Evolutionary conservation across 92 coral and sea anemone genomes (phyloP).

Genomic region (Pocillopora meandrina): DNA sequence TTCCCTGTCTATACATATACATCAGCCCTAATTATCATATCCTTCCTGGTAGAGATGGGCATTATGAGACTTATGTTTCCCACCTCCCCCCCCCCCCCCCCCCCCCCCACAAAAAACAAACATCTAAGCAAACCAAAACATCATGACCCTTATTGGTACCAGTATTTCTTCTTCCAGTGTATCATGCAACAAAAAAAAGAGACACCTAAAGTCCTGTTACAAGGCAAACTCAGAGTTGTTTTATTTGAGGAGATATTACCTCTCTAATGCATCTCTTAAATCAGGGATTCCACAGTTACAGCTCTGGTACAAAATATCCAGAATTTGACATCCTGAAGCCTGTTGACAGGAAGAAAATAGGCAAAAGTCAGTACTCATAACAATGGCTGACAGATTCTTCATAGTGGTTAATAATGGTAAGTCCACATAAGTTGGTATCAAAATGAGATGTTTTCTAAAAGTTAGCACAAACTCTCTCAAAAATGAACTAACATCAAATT

Average conservation of each 20-base stretch:
- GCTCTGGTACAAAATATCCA: slow-evolving; percentile 80
- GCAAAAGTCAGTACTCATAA: background rate
- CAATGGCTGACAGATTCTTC: background rate
- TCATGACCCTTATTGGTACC: no score
- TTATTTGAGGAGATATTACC: slow-evolving; percentile 35
- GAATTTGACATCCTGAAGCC: slow-evolving; percentile 90
- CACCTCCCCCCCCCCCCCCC: no score
- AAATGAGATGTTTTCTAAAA: no score
- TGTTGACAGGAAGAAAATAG: slow-evolving; percentile 29
- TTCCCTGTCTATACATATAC: no score
- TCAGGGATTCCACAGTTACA: slow-evolving; percentile 93
- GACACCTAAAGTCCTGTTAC: background rate
- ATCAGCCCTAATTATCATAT: no score
- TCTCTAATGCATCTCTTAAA: slow-evolving; percentile 86
- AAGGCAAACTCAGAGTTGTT: background rate
- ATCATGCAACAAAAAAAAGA: background rate
- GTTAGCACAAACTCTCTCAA: no score
- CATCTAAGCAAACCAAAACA: no score
- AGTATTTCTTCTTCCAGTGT: background rate
- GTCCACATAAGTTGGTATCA: no score
- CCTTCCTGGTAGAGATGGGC: no score
- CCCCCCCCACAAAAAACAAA: no score
- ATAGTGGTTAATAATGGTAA: background rate
- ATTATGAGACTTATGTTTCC: no score
- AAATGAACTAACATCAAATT: no score